Base-by-base conservation (phyloP, 2,797 vertebrate species). In the Urocyon cinereoargenteus region DNA sequence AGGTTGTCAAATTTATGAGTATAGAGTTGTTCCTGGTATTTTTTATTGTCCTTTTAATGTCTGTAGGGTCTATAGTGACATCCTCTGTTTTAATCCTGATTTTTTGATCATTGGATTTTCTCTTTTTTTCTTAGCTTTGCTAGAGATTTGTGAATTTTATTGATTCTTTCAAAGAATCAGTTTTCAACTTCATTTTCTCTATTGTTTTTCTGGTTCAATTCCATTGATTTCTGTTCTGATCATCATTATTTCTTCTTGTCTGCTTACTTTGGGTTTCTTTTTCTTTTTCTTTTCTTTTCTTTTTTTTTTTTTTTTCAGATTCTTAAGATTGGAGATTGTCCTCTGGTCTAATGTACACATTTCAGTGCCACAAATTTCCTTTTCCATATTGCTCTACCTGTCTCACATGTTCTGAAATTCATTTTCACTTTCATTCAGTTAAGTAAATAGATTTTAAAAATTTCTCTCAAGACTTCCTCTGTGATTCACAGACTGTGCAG, bases 171-270 rank as follows among this genome's bases (percentile, higher is more conserved):
- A n/a, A 16, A 68, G 68, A 88, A 83, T 15, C 53, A 34, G 11
- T 18, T 83, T 77, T 96, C 19, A 84, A 34, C 73, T 96, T 86
- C 11, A 75, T 81, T 66, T 93, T 73, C 49, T 45, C 10, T 61
- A 19, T 84, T 31, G 15, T 72, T 94, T 86, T 90, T 55, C 72
- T 31, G 1, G 86, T 86, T 91, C 61, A 64, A 22, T 61, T 87
- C 91, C 45, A 85, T 26, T 89, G 45, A 79, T 57, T 79, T 90
- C 62, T 91, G 26, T 7, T 68, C 40, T 83, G 59, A 34, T 45
- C 31, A 87, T 86, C 68, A 85, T 70, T 85, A 64, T 96, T 61
- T 66, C 14, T 28, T 93, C 19, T 68, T 16, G 79, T 73, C 28
- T 86, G 14, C 24, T 95, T 93, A n/a, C 21, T 75, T 94, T 66